Percentiles rank a stretch among this genome's conserved stretches.
Evolutionary conservation across 2,113 vertebrate genomes (phyloP).

Genomic region (Pelusios castaneus): DNA sequence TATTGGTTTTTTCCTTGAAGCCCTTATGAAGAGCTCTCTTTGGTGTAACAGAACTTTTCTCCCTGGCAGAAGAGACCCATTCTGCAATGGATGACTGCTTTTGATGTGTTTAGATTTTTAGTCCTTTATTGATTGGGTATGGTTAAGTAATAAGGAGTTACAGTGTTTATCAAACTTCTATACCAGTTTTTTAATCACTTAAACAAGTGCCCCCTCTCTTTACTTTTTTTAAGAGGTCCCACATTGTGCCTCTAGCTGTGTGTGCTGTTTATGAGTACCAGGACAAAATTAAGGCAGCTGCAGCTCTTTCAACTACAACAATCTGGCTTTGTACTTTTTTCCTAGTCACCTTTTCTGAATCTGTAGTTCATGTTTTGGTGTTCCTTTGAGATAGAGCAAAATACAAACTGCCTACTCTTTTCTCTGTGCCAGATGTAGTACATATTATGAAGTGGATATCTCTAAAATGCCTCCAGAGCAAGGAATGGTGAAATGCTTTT

Average conservation of each 20-base stretch:
- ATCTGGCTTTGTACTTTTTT: background rate
- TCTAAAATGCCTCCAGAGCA: background rate
- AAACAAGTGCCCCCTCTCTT: background rate
- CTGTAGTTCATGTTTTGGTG: background rate
- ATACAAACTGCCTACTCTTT: background rate
- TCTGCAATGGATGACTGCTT: background rate
- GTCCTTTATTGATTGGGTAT: background rate
- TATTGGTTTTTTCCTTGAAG: background rate
- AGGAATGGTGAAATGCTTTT: background rate
- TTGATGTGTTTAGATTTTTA: background rate
- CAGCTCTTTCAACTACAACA: background rate
- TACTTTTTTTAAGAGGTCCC: background rate
- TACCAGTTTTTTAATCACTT: background rate
- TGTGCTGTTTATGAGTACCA: background rate
- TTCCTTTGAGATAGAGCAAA: background rate
- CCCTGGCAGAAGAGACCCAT: background rate
- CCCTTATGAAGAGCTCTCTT: background rate
- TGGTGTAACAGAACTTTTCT: background rate
- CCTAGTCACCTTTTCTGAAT: background rate
- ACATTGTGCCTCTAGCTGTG: background rate
- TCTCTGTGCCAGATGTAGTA: background rate
- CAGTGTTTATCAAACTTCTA: background rate
- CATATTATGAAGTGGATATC: background rate
- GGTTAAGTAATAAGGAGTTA: background rate
- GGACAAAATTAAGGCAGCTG: background rate